Evolutionary conservation across 2,888 invertebrate genomes (phyloP), one percentile per base, ranked within the genome.

Genomic region (Strigamia transsilvanica): DNA sequence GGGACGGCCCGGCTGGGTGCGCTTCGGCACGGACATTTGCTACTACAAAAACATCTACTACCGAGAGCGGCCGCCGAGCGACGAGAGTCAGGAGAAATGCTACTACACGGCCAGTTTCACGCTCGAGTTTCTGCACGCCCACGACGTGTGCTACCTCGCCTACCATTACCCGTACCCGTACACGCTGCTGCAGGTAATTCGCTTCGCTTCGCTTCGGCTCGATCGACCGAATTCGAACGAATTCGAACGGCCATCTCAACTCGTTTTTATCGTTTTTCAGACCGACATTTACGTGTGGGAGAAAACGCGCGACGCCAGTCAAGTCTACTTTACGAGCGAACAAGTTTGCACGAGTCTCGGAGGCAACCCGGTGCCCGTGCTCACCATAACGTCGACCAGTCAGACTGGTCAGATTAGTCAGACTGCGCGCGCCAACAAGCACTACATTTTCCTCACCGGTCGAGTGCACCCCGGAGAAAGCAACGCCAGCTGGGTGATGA

Each of bases 121-220:
- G 84, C 90, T 96, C 42, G 91, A 90, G 79, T 95, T 96, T 88
- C 92, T 91, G 6, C 92, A 94, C 87, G 88, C 90, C 80, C 91
- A 92, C 84, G 96, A 96, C 87, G 91, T 94, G 80, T 94, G 94
- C 87, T 96, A 96, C 88, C 87, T 96, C 83, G 95, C 95, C 2
- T 96, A 95, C 87, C 95, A 96, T 88, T 95, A 93, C 87, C 96
- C 96, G 0, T 96, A 93, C 88, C 94, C 94, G 0, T 95, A 94
- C 87, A 92, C 93, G 21, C 91, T 91, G 88, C 89, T 94, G 86
- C 90, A 93, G 92, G 93, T 93, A 85, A 88, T n/a, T n/a, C n/a
- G n/a, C n/a, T n/a, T n/a, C n/a, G n/a, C n/a, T n/a, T n/a, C n/a
- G n/a, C n/a, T n/a, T n/a, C n/a, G n/a, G n/a, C n/a, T n/a, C n/a